Evolutionary conservation across 2,797 vertebrate genomes (phyloP), one percentile per base, ranked within the genome.

Genomic region (Sciaenops ocellatus): DNA sequence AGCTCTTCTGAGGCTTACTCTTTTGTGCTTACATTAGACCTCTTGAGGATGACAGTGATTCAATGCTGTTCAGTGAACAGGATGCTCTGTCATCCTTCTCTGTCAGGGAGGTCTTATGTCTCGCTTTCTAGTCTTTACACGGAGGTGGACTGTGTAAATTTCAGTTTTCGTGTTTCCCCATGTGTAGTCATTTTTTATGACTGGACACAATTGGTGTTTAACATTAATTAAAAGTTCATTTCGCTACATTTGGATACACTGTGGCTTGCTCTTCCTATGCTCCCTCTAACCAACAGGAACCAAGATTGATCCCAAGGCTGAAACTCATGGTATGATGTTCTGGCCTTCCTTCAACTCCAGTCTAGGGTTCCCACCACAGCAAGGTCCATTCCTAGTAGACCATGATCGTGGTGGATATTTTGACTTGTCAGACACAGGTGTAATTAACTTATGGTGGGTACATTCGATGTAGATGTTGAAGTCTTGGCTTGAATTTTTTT

Each of bases 31-130:
- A 72, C 46, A 59, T 74, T 55, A 63, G 38, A 69, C 42, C 17
- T 60, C 75, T 76, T 60, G 61, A 62, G 22, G 59, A 34, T 80
- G 59, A 70, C 69, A 66, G 66, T 74, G 68, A 81, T 65, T 70
- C 68, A 78, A 56, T 57, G 66, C 52, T 42, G 67, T 46, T 63
- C 57, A 47, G 55, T 71, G 65, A 75, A 47, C 44, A 51, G 64
- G 69, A 71, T 54, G 46, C 54, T 38, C 59, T 17, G 50, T 67
- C 71, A 57, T 70, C 59, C 63, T 73, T 44, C 66, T 42, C 64
- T 28, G 42, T 48, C 26, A 60, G 56, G 65, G 65, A 66, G 69
- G 59, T 44, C 71, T 55, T n/a, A 12, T 3, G 5, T 64, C 44
- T 59, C 1, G 15, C 63, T 68, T 38, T 70, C 13, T 42, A 6